Evolutionary conservation across 1,140 invertebrate genomes (phyloP).

Genomic region (Camponotus vicinus): DNA sequence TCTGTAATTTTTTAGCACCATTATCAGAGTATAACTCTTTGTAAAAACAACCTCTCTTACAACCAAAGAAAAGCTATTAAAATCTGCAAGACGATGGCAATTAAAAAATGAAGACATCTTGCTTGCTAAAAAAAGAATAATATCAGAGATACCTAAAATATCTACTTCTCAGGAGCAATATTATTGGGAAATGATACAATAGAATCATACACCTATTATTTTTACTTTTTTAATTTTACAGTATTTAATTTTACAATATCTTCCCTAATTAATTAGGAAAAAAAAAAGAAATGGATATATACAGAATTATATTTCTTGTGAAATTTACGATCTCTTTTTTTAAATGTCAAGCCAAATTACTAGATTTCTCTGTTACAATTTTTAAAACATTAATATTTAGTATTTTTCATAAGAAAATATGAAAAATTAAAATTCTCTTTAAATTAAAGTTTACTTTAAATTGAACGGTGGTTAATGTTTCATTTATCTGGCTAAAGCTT

Average conservation of each 20-base stretch:
- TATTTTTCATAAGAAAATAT: neutral
- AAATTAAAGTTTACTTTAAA: neutral
- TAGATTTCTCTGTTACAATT: neutral
- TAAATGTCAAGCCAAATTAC: neutral
- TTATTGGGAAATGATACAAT: neutral
- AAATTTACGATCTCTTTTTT: neutral
- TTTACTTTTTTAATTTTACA: neutral
- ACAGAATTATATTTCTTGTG: neutral
- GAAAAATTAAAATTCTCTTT: conserved; percentile 11
- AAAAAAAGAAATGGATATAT: neutral
- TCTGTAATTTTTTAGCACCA: neutral
- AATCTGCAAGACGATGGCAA: neutral
- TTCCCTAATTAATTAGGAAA: neutral
- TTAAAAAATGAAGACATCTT: conserved; percentile 33
- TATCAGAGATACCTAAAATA: conserved; percentile 18
- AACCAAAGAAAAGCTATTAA: neutral
- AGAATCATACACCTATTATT: neutral
- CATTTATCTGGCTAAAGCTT: conserved; percentile 22
- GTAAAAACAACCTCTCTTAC: neutral
- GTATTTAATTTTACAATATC: neutral
- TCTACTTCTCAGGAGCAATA: neutral
- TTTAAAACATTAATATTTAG: conserved; percentile 33
- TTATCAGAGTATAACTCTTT: conserved; percentile 18
- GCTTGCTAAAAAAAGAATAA: conserved; percentile 3
- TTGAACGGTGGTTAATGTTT: conserved; percentile 11